A percentile compares a stretch with the other conserved stretches of the same genome.
Conservation (phyloP, 2,888 invertebrate species). For the Orthonevra nobilis region DNA sequence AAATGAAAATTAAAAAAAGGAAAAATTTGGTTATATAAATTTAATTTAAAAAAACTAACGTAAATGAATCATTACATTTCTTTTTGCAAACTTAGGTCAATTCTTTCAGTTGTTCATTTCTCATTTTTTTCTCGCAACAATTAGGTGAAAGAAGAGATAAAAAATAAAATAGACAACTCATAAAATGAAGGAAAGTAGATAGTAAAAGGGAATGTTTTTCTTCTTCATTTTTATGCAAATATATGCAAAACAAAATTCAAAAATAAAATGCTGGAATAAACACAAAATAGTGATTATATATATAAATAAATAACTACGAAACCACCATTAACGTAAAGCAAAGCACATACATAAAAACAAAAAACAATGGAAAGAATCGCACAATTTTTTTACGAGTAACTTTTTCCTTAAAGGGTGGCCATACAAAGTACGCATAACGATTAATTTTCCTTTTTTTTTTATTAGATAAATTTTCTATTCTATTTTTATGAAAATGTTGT, state of each 20-base stretch:
- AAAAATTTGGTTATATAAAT: neutral
- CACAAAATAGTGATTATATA: slow-evolving; percentile 1
- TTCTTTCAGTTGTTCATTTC: no score
- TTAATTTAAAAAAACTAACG: no score
- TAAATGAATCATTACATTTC: slow-evolving; percentile 1
- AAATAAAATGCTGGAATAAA: slow-evolving; percentile 14
- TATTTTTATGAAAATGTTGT: slow-evolving; percentile 7
- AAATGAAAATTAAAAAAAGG: slow-evolving; percentile 7
- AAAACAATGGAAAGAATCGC: slow-evolving; percentile 34
- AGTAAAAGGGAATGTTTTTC: slow-evolving; percentile 4
- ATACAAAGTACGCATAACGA: slow-evolving; percentile 44
- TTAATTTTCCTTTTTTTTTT: slow-evolving; percentile 26
- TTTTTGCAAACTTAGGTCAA: slow-evolving; percentile 31
- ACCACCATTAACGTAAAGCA: no score
- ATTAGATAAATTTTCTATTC: slow-evolving; percentile 48
- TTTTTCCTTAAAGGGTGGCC: slow-evolving; percentile 50
- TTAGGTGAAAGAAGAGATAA: slow-evolving; percentile 20
- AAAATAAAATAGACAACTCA: neutral
- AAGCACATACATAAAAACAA: slow-evolving; percentile 21
- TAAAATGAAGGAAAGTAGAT: slow-evolving; percentile 14
- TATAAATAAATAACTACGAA: slow-evolving; percentile 16
- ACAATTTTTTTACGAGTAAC: slow-evolving; percentile 62
- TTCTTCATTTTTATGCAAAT: neutral
- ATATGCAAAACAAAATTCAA: no score
- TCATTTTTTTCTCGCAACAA: slow-evolving; percentile 8